Percentiles rank a stretch among this genome's conserved stretches.
phyloP scores from a whole-genome alignment of 1,140 invertebrate genomes.

The Brachionus sp. region DNA sequence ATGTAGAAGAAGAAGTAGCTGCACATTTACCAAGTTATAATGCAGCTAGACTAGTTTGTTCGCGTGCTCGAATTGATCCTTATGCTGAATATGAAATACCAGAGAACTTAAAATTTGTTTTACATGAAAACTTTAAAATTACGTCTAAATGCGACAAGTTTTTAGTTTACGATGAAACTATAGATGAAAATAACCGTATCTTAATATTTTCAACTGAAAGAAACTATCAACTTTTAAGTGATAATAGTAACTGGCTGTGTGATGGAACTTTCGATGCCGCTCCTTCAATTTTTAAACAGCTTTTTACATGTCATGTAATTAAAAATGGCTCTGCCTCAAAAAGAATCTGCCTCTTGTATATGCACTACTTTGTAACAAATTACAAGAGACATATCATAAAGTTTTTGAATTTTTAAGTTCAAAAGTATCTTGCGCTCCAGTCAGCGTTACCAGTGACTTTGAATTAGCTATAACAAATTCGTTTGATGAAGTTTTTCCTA shows the following conservation, averaged over 20 bases:
- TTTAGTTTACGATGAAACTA: background rate
- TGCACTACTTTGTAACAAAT: background rate
- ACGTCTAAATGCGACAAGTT: background rate
- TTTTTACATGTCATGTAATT: background rate
- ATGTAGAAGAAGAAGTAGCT: background rate
- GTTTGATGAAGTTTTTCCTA: background rate
- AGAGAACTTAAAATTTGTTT: background rate
- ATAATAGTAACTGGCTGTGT: background rate
- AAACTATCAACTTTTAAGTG: background rate
- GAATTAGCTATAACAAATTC: background rate
- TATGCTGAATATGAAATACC: background rate
- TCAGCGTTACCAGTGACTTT: background rate
- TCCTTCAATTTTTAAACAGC: background rate
- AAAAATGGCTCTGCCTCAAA: no score
- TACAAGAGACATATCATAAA: background rate
- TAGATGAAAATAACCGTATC: background rate
- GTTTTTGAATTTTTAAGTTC: background rate
- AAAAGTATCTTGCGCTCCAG: background rate
- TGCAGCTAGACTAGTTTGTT: background rate
- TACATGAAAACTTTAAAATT: background rate
- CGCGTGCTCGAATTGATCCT: background rate
- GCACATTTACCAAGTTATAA: background rate
- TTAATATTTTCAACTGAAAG: background rate
- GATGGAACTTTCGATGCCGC: background rate
- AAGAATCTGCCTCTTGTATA: background rate